Evolutionary conservation across 2,113 vertebrate genomes (phyloP).

Genomic region (Harpagus bidentatus): DNA sequence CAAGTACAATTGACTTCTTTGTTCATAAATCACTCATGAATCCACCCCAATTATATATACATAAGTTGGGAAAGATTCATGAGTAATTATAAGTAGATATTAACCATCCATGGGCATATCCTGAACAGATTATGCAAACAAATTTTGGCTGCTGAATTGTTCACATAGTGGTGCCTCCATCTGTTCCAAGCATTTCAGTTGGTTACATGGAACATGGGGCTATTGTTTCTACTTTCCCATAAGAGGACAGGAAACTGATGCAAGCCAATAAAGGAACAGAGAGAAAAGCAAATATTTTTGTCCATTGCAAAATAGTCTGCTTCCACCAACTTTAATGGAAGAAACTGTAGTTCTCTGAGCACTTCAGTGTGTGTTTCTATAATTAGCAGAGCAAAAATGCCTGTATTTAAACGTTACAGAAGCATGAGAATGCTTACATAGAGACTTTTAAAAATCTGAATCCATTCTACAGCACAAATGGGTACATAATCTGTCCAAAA

Average conservation of each 20-base stretch:
- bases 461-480: not conserved
- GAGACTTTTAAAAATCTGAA: not conserved
- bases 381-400: not conserved
- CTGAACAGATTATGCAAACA: conserved; percentile 46
- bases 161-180: conserved; percentile 37
- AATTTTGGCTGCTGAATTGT: not conserved
- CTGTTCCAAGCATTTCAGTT: conserved; percentile 20
- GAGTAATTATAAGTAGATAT: conserved; percentile 27
- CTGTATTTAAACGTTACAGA: not conserved
- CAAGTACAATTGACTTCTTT: not conserved
- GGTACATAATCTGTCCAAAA: not conserved
- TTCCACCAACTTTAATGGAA: not conserved
- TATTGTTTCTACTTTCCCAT: conserved; percentile 8
- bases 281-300: not conserved
- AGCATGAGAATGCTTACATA: not conserved
- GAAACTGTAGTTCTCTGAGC: not conserved
- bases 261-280: not conserved
- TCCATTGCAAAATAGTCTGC: not conserved
- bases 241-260: not conserved
- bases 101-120: conserved; percentile 4
- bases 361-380: not conserved
- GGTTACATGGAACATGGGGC: not conserved
- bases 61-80: not conserved
- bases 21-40: conserved; percentile 28
- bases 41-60: not conserved